Evolutionary conservation across 2,888 invertebrate genomes (phyloP).

Genomic region (Hyppa rectilinea): DNA sequence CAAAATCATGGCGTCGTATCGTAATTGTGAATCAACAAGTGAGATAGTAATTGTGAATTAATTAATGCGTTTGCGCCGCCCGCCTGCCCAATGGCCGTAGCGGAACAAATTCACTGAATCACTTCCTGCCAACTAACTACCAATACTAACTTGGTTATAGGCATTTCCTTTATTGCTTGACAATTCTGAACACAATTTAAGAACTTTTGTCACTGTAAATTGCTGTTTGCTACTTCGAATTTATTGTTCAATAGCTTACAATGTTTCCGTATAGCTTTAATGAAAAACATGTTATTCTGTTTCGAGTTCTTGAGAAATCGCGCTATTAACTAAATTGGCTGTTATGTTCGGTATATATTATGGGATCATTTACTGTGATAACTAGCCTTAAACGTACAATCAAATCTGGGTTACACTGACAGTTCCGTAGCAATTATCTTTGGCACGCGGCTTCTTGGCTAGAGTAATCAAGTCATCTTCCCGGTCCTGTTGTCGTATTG

Average conservation of each 20-base stretch:
- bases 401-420: constrained; percentile 1
- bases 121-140: constrained; percentile 52
- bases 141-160: constrained; percentile 51
- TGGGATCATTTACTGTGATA: constrained; percentile 1
- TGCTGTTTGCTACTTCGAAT: constrained; percentile 35
- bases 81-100: constrained; percentile 44
- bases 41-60: constrained; percentile 52
- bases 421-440: constrained; percentile 18
- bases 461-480: constrained; percentile 23
- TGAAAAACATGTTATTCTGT: constrained; percentile 44
- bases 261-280: constrained; percentile 50
- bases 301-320: constrained; percentile 42
- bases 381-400: constrained; percentile 1
- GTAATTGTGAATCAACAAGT: constrained; percentile 42
- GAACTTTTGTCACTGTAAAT: constrained; percentile 44
- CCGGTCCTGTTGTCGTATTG: constrained; percentile 19
- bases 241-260: constrained; percentile 38
- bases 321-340: constrained; percentile 42
- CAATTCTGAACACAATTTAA: constrained; percentile 42
- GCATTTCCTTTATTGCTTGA: constrained; percentile 54
- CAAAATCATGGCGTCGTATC: constrained; percentile 35
- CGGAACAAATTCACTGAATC: constrained; percentile 60
- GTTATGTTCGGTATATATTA: constrained; percentile 26
- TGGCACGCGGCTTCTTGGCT: constrained; percentile 1
- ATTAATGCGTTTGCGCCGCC: constrained; percentile 48